Base-by-base conservation (phyloP, 2,888 invertebrate genomes). In the Anthoptus insignis region DNA sequence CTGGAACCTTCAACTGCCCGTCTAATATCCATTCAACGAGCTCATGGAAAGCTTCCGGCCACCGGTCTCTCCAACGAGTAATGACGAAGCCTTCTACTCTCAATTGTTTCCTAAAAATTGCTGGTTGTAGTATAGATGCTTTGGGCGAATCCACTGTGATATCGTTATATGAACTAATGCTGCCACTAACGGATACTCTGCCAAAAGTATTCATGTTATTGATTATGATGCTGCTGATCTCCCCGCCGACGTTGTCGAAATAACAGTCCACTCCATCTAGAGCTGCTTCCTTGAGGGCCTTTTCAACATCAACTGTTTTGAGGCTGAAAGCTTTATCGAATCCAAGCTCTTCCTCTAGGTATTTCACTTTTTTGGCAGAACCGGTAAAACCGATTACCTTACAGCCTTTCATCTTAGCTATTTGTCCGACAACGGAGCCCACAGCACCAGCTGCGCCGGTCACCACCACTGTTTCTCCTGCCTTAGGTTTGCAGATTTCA, bases 221-320 rank as follows among this genome's bases (percentile, higher is more conserved):
- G 1, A 96, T 87, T 3, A 96, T 93, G 0, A 81, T 82, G 54
- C 92, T 93, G 52, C 95, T 94, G 21, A 96, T 89, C 66, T 95
- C 94, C 9, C 96, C 96, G 22, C 96, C 96, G n/a, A 96, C 97
- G 81, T 97, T 97, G 79, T 97, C 97, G 79, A 97, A 97, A 78
- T 95, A 97, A 77, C 96, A 96, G 77, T 97, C 96, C 0, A 97
- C 88, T 8, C 96, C 96, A 21, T 96, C 86, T 0, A 96, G 96
- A 1, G 96, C 96, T 45, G 92, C 93, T 81, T 95, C 89, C 65
- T 94, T 93, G 13, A 97, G 83, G 14, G 93, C 94, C 49, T 88
- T 78, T 0, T 81, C 76, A 14, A 95, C 73, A 73, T 95, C 83
- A 3, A 84, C 93, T 1, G 93, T 95, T 81, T 97, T 97, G 82